Evolutionary conservation across 2,888 invertebrate genomes (phyloP), one percentile per base, ranked within the genome.

Genomic region (Xestia c-nigrum): DNA sequence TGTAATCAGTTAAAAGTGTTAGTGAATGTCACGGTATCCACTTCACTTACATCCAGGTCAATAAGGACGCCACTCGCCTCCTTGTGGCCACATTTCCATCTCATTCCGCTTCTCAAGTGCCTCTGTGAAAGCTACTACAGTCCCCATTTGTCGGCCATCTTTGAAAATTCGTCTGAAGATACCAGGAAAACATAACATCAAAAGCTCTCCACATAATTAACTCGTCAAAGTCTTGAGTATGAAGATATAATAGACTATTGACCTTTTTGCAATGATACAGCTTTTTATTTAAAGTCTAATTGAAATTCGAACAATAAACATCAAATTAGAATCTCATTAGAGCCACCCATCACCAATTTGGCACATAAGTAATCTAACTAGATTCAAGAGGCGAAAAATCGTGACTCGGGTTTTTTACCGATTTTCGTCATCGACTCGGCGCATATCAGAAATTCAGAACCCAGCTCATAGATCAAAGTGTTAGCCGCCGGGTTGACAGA

Each of bases 401-500:
- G 90, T 91, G 91, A 91, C 80, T 81, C 50, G 57, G 43, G 74
- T 89, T 91, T 91, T 87, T 89, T 75, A 72, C 65, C 46, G 84
- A 85, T 88, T 89, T 89, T 88, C 82, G 84, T 83, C 81, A 84
- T 80, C 78, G 69, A 59, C 55, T 76, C 69, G 55, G 40, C 61
- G 47, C 71, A 64, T 47, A 75, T 68, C 70, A 80, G 77, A 76
- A 79, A 73, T 83, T 68, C 70, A 80, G 77, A 76, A 79, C 74
- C 82, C 72, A 70, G 67, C 80, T 87, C 87, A 86, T 90, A 95
- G 93, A 96, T 96, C 94, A 96, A 96, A 96, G 94, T 89, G 85
- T 87, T 85, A 78, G 91, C 94, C 94, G 95, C 90, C 89, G 89
- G 92, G 92, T 94, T 95, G 95, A 96, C 95, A 95, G 93, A 94